Evolutionary conservation across 2,888 invertebrate genomes (phyloP), one percentile per base, ranked within the genome.

Genomic region (Eustalomyia histrio): DNA sequence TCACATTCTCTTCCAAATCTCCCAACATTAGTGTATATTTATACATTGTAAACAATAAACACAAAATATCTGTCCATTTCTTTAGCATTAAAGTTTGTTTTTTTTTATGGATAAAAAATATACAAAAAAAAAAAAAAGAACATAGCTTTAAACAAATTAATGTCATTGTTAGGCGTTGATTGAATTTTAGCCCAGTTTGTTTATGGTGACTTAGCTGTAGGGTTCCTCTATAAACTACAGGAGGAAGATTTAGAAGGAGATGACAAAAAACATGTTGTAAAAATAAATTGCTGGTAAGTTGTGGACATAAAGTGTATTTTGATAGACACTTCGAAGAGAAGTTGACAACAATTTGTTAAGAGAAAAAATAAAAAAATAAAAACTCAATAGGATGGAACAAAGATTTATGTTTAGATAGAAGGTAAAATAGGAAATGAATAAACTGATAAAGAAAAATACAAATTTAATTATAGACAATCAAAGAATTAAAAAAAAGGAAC

Each of bases 81-180:
- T 29, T 29, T 29, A 29, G 5, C 29, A 29, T 29, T 29, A 29
- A n/a, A n/a, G 29, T 29, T 6, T 29, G 29, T 7, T 29, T 29
- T 29, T 29, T 29, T 29, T 29, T 3, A 29, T 29, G 29, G 29
- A 29, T 29, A 29, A 29, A 29, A 6, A 6, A 29, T 29, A 7
- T 3, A 29, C 29, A 33, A 43, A 78, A 39, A 29, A 33, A 43
- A 78, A 39, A 29, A 57, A 17, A 39, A 55, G 10, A 57, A 52
- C 58, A 78, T 78, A 52, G 17, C 65, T 53, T 72, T 79, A 58
- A 69, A 71, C 75, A 71, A 80, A 76, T 71, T 80, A 80, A 75
- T 80, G 75, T 76, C 80, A 72, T 80, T 80, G 80, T 80, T 67
- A 63, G 75, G 71, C 67, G 65, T 76, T 80, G 75, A 80, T 72